Percentiles rank a stretch among this genome's conserved stretches.
These are phyloP conservation scores for Lontra canadensis DNA, from an alignment of 2,113 vertebrate species.

Conservation along the genomic window DNA sequence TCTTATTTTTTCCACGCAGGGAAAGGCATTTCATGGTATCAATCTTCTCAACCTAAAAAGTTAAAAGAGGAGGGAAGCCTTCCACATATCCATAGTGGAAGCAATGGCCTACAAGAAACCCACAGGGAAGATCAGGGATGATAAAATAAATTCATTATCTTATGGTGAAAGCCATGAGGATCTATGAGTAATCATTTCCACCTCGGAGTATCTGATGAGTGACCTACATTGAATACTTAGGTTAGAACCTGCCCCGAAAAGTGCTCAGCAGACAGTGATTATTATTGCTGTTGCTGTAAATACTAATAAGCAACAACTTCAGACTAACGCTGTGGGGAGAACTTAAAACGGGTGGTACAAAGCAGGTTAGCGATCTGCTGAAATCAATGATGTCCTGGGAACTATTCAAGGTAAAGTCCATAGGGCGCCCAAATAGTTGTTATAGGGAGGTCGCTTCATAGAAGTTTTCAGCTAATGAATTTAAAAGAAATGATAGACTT, in stretches of 20 bases:
- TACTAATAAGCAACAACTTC: neutral
- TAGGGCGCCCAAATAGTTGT: neutral
- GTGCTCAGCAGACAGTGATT: neutral
- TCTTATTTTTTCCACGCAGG: constrained; percentile 15
- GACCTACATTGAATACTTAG: neutral
- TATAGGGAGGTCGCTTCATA: neutral
- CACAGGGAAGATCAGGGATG: neutral
- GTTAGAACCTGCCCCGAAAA: neutral
- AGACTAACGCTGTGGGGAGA: neutral
- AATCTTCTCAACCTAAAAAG: constrained; percentile 26
- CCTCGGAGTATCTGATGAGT: neutral
- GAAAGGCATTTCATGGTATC: constrained; percentile 9
- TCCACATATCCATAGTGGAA: neutral
- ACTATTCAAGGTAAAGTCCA: neutral
- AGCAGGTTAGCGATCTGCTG: neutral
- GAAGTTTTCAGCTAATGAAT: neutral
- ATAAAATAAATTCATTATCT: neutral
- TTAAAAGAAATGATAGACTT: neutral
- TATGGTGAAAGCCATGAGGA: neutral
- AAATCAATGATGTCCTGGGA: neutral
- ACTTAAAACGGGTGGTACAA: neutral
- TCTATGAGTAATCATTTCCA: neutral
- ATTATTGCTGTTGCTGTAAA: neutral
- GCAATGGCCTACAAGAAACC: neutral
- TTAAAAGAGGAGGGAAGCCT: neutral